Conservation (phyloP, 2,888 invertebrate genomes). For the Mimachlamys varia region DNA sequence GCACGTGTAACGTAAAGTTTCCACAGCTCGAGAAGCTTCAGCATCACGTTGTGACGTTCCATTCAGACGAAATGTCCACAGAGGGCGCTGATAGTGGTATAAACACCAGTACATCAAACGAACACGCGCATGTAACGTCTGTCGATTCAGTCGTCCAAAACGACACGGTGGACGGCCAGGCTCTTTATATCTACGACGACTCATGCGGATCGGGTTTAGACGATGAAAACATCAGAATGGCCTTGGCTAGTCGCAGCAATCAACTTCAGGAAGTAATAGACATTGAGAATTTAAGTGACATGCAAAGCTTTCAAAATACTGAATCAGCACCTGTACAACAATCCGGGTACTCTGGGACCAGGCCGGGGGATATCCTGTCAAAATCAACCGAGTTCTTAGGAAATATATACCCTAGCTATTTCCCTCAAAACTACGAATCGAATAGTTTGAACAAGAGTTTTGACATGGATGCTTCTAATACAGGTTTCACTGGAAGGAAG, state of each 20-base stretch:
- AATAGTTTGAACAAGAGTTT: slow-evolving; percentile 32
- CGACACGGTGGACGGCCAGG: neutral
- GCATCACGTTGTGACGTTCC: slow-evolving; percentile 43
- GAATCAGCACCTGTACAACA: neutral
- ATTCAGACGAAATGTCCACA: slow-evolving; percentile 42
- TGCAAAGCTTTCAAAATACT: slow-evolving; percentile 36
- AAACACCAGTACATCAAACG: neutral
- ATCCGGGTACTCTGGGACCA: neutral
- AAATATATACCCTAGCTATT: neutral
- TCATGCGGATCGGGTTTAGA: neutral
- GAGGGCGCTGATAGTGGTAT: neutral
- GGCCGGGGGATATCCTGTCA: neutral
- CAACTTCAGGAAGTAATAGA: slow-evolving; percentile 42
- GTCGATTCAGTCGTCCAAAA: neutral
- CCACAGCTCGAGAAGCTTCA: slow-evolving; percentile 41
- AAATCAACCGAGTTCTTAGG: neutral
- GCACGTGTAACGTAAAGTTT: slow-evolving; percentile 48
- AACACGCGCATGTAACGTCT: neutral
- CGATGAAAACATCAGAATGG: neutral
- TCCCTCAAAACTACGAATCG: slow-evolving; percentile 8
- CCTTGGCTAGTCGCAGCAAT: neutral
- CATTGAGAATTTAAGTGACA: slow-evolving; percentile 45
- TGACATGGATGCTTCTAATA: neutral
- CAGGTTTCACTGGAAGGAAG: slow-evolving; percentile 38
- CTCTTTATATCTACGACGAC: neutral